Base-by-base conservation (phyloP, 2,797 vertebrate species). In the Oreonectes daqikongensis region DNA sequence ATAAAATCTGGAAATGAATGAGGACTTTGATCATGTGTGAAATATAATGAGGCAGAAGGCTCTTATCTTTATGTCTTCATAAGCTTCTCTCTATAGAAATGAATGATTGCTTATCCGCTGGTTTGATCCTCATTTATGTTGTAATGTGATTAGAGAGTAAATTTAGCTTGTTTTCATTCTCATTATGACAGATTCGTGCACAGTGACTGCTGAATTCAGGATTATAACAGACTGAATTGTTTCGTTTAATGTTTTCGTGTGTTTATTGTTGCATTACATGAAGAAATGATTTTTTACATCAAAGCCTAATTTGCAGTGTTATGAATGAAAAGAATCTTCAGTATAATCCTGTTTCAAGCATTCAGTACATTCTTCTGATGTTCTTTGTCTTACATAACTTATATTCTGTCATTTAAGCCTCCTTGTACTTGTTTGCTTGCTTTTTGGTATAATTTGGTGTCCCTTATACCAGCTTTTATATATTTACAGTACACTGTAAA, bases 121-220 rank as follows among this genome's bases (percentile, higher is more conserved):
- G 48, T 22, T 18, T 35, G 57, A 61, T 24, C 55, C 24, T 59
- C 22, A 28, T 55, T 22, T 59, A n/a, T 20, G 3, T 28, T 18
- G 28, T 71, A 60, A 46, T 71, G 55, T 15, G 12, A 46, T 71
- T 35, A 35, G n/a, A 63, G 14, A 61, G 42, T 24, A 35, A 22
- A 35, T 32, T 48, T 46, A 22, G 42, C n/a, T 32, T 35, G 1
- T 61, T 48, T 72, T 22, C 12, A 48, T 48, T 61, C 59, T 48
- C n/a, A 35, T 60, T 46, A 20, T 46, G 38, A 71, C 22, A 15
- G 22, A 18, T 60, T 48, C 4, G 10, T 17, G 4, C 0, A 9
- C 1, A 15, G 26, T 48, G 60, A 72, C 14, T 46, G 24, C 53
- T 15, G 55, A 57, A 24, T n/a, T 46, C 26, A 32, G 55, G 26